phyloP scores from a whole-genome alignment of 2,113 vertebrate genomes.

The Corvus cornix region DNA sequence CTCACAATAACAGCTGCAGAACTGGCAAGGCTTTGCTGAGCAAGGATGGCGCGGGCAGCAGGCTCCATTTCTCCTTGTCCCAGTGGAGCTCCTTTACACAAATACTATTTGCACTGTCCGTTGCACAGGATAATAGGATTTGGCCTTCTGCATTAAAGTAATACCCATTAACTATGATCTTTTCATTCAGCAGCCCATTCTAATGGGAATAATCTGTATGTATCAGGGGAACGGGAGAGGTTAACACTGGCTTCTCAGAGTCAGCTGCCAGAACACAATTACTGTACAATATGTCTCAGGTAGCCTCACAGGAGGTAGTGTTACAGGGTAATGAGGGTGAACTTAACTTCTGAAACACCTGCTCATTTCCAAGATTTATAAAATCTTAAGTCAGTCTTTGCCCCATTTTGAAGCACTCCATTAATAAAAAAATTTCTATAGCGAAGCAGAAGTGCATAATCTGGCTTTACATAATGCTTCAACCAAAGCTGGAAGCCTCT shows the following conservation, averaged over 20 bases:
- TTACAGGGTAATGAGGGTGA: slow-evolving; percentile 47
- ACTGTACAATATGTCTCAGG: not conserved
- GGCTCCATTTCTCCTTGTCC: slow-evolving; percentile 1
- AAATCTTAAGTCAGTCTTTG: not conserved
- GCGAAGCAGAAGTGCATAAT: not conserved
- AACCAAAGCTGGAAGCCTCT: not conserved
- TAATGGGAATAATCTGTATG: slow-evolving; percentile 40
- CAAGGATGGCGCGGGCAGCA: fast-evolving
- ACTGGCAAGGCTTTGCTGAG: not conserved
- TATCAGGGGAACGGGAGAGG: slow-evolving; percentile 10
- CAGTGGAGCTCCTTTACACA: not conserved
- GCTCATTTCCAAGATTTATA: slow-evolving; percentile 31
- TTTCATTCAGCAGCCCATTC: slow-evolving; percentile 53
- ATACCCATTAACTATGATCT: slow-evolving; percentile 57
- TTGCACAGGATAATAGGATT: slow-evolving; percentile 61
- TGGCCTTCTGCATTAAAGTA: slow-evolving; percentile 44
- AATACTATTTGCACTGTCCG: not conserved
- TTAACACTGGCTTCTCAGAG: not conserved
- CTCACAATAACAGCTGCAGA: not conserved
- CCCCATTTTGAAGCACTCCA: slow-evolving; percentile 17
- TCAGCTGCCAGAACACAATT: slow-evolving; percentile 29
- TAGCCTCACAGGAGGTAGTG: slow-evolving; percentile 27
- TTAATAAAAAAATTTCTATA: slow-evolving; percentile 31
- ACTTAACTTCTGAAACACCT: slow-evolving; percentile 41
- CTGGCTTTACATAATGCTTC: not conserved